Base-by-base conservation (phyloP, 2,113 vertebrate species). In the Pangasianodon hypophthalmus region DNA sequence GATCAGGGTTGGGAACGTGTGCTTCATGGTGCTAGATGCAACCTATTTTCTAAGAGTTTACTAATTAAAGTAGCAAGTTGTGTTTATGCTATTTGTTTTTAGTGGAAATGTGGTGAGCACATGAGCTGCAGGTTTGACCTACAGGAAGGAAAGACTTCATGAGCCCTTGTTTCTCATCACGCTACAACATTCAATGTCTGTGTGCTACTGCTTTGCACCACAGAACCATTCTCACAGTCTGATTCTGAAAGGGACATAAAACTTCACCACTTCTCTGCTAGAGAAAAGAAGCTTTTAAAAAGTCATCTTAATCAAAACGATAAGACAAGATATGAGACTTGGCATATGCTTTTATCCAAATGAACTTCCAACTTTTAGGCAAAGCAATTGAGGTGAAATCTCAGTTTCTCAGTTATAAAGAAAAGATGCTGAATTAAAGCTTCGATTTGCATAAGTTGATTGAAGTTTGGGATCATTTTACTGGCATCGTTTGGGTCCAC, bases 121-220 rank as follows among this genome's bases (percentile, higher is more conserved):
- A 79, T 79, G 54, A 87, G 86, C 73, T 79, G 71, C 71, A 87
- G 86, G 71, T 87, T 73, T 87, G 86, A 37, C 86, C 71, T 79
- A 75, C 10, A 79, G 86, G 37, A 77, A 79, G 71, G 52, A 87
- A 87, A 46, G 67, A 18, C 50, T n/a, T 73, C 50, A 52, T 56
- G 50, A 26, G 37, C 18, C 21, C 48, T 37, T 24, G 64, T 50
- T 71, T 37, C 46, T 54, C 48, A 73, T 54, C 29, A 86, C 46
- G 0, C 32, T 71, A 73, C 24, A 69, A 73, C 64, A 54, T 18
- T 54, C 37, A 18, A n/a, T 8, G 29, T 7, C n/a, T 54, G 67
- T n/a, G n/a, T n/a, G n/a, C n/a, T n/a, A n/a, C n/a, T n/a, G n/a
- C n/a, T n/a, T n/a, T n/a, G n/a, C n/a, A n/a, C n/a, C n/a, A n/a